Evolutionary conservation across 1,140 invertebrate species (phyloP).

Genomic region (Galleria mellonella): DNA sequence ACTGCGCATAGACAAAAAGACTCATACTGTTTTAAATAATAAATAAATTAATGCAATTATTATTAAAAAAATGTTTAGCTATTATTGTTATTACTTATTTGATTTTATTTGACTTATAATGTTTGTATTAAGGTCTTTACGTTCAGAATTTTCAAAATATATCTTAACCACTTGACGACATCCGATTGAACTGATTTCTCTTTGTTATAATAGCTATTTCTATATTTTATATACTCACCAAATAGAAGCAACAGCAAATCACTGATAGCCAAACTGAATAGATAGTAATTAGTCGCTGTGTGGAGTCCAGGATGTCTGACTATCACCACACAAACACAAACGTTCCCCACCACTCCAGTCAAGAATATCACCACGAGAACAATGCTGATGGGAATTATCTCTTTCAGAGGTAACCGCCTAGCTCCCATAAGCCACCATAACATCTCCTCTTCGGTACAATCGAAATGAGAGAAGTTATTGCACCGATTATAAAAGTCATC

Average conservation of each 20-base stretch:
- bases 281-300: constrained; percentile 93
- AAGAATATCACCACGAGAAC: constrained; percentile 89
- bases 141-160: too few species aligned
- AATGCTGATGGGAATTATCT: constrained; percentile 80
- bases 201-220: too few species aligned
- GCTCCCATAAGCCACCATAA: constrained; percentile 73
- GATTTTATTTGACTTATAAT: too few species aligned
- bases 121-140: too few species aligned
- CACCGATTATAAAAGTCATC: constrained; percentile 59
- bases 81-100: too few species aligned
- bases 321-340: constrained; percentile 93
- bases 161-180: too few species aligned
- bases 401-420: constrained; percentile 65
- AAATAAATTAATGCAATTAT: too few species aligned
- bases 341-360: constrained; percentile 90
- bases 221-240: constrained; percentile 79
- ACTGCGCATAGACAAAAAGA: too few species aligned
- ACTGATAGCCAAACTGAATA: constrained; percentile 90
- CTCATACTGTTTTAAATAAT: too few species aligned
- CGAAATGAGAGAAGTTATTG: constrained; percentile 61
- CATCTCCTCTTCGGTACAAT: constrained; percentile 73
- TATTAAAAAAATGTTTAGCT: too few species aligned
- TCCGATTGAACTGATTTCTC: too few species aligned
- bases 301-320: constrained; percentile 87
- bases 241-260: constrained; percentile 83